phyloP scores from a whole-genome alignment of 2,797 vertebrate genomes.

The Emydoidea blandingii region DNA sequence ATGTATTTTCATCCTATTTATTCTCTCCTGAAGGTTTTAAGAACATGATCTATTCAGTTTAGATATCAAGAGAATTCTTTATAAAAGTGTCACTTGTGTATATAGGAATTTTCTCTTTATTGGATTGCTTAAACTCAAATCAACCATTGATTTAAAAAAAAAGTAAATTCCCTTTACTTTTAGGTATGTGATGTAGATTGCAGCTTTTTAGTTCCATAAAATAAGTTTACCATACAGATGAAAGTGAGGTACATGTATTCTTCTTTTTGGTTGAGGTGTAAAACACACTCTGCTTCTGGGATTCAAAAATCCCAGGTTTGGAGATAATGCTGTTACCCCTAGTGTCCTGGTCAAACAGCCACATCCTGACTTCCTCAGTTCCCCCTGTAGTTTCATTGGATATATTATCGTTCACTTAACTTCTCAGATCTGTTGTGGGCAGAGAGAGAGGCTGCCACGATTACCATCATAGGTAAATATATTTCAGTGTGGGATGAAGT shows the following conservation, averaged over 20 bases:
- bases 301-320: not conserved
- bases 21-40: not conserved
- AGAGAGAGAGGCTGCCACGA: not conserved
- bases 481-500: not conserved
- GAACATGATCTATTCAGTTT: not conserved
- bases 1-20: slow-evolving; percentile 11
- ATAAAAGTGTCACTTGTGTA: not conserved
- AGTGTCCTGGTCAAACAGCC: not conserved
- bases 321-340: not conserved
- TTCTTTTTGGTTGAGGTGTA: not conserved
- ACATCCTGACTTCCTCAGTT: not conserved
- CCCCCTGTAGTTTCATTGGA: not conserved
- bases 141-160: no score
- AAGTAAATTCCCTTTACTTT: not conserved
- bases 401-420: not conserved
- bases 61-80: not conserved
- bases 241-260: accelerated
- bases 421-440: not conserved
- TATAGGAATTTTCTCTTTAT: not conserved
- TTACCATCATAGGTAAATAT: not conserved
- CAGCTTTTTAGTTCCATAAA: not conserved
- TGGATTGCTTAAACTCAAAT: not conserved
- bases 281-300: not conserved
- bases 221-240: not conserved
- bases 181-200: not conserved